These are phyloP conservation scores for Nemapogon koenigi DNA, from an alignment of 2,888 invertebrate genomes.

Conservation along the genomic window DNA sequence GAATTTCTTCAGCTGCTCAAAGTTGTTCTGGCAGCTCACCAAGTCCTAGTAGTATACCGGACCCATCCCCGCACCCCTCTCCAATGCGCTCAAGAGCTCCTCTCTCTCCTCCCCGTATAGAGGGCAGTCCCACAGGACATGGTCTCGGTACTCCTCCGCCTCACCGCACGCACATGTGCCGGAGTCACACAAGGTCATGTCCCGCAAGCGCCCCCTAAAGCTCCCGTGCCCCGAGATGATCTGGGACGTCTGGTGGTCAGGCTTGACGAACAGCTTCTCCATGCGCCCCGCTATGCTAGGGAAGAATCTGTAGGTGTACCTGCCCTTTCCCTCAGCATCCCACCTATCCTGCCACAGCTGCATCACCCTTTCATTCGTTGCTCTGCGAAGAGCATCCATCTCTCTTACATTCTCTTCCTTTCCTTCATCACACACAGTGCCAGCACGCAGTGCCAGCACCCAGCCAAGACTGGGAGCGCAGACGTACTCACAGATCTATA, in stretches of 20 bases:
- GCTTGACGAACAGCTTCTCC: not conserved
- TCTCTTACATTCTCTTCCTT: not conserved
- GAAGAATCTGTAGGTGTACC: conserved; percentile 1
- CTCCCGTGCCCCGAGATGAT: conserved; percentile 2
- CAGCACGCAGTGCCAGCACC: conserved; percentile 3
- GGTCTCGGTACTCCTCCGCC: not conserved
- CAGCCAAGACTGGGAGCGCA: conserved; percentile 4
- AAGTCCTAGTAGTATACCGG: conserved; percentile 10
- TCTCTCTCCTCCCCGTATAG: not conserved
- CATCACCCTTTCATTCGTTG: not conserved
- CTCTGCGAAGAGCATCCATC: not conserved
- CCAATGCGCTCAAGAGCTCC: not conserved
- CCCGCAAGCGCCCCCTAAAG: too few relatives aligned
- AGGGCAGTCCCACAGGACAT: not conserved
- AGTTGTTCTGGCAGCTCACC: conserved; percentile 2
- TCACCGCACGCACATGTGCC: not conserved
- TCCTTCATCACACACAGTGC: not conserved
- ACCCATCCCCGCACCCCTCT: not conserved
- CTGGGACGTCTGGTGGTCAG: conserved; percentile 3
- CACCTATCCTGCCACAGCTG: conserved; percentile 2
- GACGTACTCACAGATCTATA: conserved; percentile 5
- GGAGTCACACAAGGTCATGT: not conserved
- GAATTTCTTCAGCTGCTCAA: conserved; percentile 2
- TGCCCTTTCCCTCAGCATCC: not conserved
- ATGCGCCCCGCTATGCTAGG: conserved; percentile 1